Conservation (phyloP, 1,140 invertebrate genomes). For the Aphaenogaster floridana region DNA sequence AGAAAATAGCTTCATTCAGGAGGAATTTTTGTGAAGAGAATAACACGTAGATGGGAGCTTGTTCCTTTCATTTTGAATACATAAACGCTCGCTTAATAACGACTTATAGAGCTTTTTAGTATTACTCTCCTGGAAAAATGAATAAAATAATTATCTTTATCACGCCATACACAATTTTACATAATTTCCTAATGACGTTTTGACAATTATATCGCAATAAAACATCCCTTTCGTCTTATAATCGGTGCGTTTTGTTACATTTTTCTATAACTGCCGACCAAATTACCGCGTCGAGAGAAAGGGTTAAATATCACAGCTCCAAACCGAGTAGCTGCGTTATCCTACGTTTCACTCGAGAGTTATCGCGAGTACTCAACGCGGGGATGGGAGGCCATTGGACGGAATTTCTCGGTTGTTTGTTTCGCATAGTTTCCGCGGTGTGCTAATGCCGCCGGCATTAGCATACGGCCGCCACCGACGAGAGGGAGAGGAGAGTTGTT, state of each 20-base stretch:
- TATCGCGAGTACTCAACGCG: constrained; percentile 46
- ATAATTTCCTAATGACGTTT: background rate
- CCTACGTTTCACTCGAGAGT: constrained; percentile 39
- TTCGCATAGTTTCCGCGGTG: constrained; percentile 69
- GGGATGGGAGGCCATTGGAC: constrained; percentile 24
- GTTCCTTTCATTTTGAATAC: background rate
- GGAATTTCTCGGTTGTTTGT: constrained; percentile 72
- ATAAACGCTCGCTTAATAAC: constrained; percentile 13
- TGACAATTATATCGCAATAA: background rate
- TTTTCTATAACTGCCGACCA: background rate
- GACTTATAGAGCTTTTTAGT: background rate
- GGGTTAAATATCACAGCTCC: constrained; percentile 44
- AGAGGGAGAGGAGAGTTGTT: constrained; percentile 44
- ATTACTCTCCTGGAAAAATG: background rate
- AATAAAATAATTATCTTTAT: background rate
- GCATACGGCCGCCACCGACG: constrained; percentile 66
- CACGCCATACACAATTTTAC: background rate
- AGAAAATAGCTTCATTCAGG: constrained; percentile 33
- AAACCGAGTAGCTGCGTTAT: constrained; percentile 22
- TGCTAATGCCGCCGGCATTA: constrained; percentile 73
- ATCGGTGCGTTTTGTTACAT: background rate
- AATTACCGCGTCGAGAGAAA: background rate
- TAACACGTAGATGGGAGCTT: constrained; percentile 4
- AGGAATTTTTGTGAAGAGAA: constrained; percentile 4
- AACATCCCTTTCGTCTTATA: background rate